Evolutionary conservation across 2,888 invertebrate species (phyloP).

Genomic region (Leucozona laternaria): DNA sequence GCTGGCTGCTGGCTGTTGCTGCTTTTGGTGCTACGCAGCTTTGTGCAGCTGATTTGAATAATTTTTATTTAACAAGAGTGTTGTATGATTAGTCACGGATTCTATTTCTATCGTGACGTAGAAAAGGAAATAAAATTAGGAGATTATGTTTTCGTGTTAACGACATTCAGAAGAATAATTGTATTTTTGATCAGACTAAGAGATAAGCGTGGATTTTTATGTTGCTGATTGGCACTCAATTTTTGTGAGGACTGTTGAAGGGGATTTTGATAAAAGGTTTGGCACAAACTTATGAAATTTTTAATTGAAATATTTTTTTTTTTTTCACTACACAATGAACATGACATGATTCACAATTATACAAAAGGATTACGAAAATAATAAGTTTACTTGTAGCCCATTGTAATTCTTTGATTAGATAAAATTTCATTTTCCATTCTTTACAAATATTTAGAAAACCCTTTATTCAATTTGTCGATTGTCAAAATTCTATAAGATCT

Average conservation of each 20-base stretch:
- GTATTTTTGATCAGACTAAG: background rate
- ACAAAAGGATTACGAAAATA: too few relatives aligned
- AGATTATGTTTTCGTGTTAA: constrained; percentile 12
- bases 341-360: too few relatives aligned
- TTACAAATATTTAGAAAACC: too few relatives aligned
- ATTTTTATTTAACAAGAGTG: background rate
- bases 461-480: too few relatives aligned
- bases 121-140: background rate
- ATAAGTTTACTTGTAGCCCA: too few relatives aligned
- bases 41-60: constrained; percentile 26
- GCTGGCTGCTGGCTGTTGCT: too few relatives aligned
- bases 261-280: background rate
- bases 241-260: background rate
- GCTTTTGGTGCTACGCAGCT: constrained; percentile 5
- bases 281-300: background rate
- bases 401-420: too few relatives aligned
- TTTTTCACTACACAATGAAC: too few relatives aligned
- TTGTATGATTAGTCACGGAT: constrained; percentile 44
- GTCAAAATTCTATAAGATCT: too few relatives aligned
- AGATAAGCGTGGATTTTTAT: background rate
- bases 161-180: background rate
- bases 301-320: too few relatives aligned
- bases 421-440: too few relatives aligned
- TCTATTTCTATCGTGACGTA: background rate
- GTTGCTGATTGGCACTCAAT: background rate